phyloP scores from a whole-genome alignment of 2,113 vertebrate genomes.

The Petroica traversi region DNA sequence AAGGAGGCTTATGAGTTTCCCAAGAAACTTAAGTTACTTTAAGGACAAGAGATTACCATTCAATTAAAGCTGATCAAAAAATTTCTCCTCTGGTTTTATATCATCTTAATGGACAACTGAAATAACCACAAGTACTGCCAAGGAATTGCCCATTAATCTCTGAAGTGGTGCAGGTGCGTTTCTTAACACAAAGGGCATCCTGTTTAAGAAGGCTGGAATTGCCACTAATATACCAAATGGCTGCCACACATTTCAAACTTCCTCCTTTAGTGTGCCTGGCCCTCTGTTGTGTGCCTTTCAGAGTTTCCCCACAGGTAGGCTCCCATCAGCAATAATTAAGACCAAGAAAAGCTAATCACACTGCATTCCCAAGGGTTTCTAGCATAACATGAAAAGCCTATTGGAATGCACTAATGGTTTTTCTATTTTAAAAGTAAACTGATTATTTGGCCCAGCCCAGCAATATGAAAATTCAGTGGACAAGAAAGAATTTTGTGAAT shows the following conservation, averaged over 20 bases:
- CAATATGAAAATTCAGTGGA: conserved; percentile 44
- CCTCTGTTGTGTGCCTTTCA: not conserved
- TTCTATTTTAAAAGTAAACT: conserved; percentile 34
- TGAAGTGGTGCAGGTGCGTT: conserved; percentile 21
- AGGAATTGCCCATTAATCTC: conserved; percentile 17
- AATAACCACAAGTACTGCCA: not conserved
- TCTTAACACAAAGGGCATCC: conserved; percentile 12
- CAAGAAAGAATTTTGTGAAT: conserved; percentile 49
- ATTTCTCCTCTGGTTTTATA: not conserved
- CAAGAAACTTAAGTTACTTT: not conserved
- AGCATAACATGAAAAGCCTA: not conserved
- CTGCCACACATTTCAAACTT: not conserved
- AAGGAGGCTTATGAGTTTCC: not conserved
- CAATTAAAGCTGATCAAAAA: not conserved
- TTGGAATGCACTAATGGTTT: conserved; percentile 19
- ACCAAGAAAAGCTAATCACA: not conserved
- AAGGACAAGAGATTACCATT: not conserved
- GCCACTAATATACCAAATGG: not conserved
- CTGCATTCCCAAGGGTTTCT: not conserved
- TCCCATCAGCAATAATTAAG: conserved; percentile 17
- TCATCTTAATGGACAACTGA: conserved; percentile 25
- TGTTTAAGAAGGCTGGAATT: not conserved
- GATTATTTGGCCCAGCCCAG: conserved; percentile 1
- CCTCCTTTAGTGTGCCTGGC: not conserved
- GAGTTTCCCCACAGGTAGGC: conserved; percentile 3